These are phyloP conservation scores for Planococcus citri DNA, from an alignment of 1,140 invertebrate genomes.

Conservation along the genomic window DNA sequence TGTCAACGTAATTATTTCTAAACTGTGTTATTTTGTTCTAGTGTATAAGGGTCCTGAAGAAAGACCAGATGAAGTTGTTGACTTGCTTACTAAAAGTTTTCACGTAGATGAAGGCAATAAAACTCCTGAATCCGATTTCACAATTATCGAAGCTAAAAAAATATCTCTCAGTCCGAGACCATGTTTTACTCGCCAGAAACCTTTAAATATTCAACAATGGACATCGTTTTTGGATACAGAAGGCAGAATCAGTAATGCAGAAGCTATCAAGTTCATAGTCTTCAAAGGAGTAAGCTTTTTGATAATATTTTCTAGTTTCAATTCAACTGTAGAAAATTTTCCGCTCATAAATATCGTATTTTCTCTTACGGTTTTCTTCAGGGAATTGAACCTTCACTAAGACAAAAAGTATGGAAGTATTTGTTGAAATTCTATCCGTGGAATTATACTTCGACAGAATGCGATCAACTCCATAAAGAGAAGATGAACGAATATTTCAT, in stretches of 20 bases:
- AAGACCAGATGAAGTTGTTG: conserved; percentile 37
- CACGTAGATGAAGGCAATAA: conserved; percentile 39
- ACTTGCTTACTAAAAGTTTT: conserved; percentile 35
- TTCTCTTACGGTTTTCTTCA: conserved; percentile 8
- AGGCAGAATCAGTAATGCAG: conserved; percentile 56
- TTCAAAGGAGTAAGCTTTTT: conserved; percentile 72
- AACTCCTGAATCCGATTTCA: conserved; percentile 49
- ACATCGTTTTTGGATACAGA: conserved; percentile 56
- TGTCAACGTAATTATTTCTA: too few species aligned
- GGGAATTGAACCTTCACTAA: conserved; percentile 55
- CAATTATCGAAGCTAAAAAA: conserved; percentile 46
- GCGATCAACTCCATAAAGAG: conserved; percentile 49
- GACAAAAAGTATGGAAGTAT: conserved; percentile 89
- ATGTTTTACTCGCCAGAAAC: conserved; percentile 39
- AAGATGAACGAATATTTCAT: conserved; percentile 79
- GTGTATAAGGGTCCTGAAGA: conserved; percentile 40
- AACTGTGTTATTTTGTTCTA: conserved; percentile 27
- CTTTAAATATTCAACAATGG: conserved; percentile 69
- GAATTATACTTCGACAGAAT: conserved; percentile 60
- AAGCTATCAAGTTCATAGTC: conserved; percentile 61
- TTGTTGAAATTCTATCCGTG: conserved; percentile 80
- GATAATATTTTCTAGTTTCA: conserved; percentile 12
- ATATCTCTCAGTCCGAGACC: conserved; percentile 44
- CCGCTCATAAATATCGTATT: not conserved
- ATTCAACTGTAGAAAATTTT: not conserved